Evolutionary conservation across 2,113 vertebrate genomes (phyloP).

Genomic region (Ibidorhyncha struthersii): DNA sequence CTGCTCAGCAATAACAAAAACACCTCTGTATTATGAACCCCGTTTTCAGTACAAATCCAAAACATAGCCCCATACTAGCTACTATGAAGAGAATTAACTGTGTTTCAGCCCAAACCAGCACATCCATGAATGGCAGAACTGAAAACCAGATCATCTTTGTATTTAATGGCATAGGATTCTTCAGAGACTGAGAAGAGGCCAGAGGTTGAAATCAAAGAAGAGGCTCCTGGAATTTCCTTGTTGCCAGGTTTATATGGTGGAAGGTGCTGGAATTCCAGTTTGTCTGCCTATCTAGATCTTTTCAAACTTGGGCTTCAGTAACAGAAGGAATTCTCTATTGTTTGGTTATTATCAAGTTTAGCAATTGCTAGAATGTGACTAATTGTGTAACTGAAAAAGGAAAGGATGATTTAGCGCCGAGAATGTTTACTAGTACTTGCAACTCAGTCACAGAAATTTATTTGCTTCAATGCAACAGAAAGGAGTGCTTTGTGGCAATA

Average conservation of each 20-base stretch:
- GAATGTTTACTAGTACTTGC: background rate
- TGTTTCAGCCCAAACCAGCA: too few species aligned
- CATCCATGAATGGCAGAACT: background rate
- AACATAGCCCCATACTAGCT: too few species aligned
- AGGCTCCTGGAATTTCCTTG: background rate
- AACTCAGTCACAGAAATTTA: background rate
- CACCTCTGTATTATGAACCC: too few species aligned
- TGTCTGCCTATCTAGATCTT: background rate
- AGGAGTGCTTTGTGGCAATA: background rate
- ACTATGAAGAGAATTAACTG: too few species aligned
- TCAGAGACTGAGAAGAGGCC: background rate
- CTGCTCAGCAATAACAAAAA: too few species aligned
- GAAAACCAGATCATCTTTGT: background rate
- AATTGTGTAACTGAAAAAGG: background rate
- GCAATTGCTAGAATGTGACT: background rate
- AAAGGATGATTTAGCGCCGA: background rate
- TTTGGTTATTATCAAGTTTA: background rate
- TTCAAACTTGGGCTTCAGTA: background rate
- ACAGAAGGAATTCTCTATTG: background rate
- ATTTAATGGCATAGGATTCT: background rate
- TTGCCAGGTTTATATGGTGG: background rate
- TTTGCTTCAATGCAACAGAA: background rate
- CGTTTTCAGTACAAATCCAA: too few species aligned
- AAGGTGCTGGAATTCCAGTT: background rate
- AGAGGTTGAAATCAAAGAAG: background rate